These are phyloP conservation scores for Corella eumyota DNA, from an alignment of 23 tunicate species.

Conservation along the genomic window DNA sequence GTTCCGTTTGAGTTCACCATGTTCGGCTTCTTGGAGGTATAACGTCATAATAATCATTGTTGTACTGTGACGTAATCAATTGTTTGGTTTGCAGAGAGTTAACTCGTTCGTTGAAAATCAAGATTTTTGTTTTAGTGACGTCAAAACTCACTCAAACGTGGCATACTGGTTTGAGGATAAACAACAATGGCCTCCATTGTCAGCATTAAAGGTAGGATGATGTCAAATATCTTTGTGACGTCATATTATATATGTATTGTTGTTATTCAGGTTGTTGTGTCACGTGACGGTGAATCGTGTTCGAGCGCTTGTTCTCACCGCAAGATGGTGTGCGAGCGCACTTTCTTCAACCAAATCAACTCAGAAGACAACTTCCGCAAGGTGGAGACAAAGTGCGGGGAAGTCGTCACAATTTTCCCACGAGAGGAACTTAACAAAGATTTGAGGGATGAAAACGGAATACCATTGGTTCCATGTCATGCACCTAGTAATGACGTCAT, in stretches of 20 bases:
- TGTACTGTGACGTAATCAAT: not conserved
- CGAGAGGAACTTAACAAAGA: constrained; percentile 6
- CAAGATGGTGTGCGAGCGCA: constrained; percentile 72
- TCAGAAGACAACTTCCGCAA: constrained; percentile 2
- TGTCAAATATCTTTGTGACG: not conserved
- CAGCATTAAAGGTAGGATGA: constrained; percentile 35
- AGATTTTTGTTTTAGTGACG: constrained; percentile 56
- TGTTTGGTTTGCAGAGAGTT: constrained; percentile 31
- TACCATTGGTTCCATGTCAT: constrained; percentile 35
- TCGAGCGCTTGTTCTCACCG: constrained; percentile 48
- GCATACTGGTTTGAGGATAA: constrained; percentile 25
- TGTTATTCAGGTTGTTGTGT: constrained; percentile 23
- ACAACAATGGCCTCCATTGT: constrained; percentile 49
- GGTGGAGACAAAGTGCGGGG: constrained; percentile 12
- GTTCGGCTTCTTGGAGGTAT: constrained; percentile 73
- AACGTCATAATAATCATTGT: too few species aligned
- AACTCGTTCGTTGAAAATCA: constrained; percentile 69
- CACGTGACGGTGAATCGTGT: constrained; percentile 48
- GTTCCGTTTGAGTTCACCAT: constrained; percentile 63
- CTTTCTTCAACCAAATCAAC: constrained; percentile 42
- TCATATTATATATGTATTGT: not conserved
- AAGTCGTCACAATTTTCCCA: not conserved
- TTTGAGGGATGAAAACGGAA: not conserved
- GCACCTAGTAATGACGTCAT: constrained; percentile 32
- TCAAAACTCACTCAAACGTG: not conserved